phyloP scores from a whole-genome alignment of 1,140 invertebrate genomes.

The Drosophila malerkotliana region DNA sequence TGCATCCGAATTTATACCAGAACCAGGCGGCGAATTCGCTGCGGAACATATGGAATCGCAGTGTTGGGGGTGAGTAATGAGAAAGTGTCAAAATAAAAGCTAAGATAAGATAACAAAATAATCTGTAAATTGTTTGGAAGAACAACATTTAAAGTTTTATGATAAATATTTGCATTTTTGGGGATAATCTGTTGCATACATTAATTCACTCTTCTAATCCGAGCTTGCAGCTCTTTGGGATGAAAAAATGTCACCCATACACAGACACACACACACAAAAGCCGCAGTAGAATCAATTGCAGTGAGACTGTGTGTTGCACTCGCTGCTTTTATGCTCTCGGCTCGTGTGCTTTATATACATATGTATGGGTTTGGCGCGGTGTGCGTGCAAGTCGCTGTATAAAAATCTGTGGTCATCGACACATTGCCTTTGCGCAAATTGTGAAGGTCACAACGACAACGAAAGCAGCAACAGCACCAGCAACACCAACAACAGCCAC shows the following conservation, averaged over 20 bases:
- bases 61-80: conserved; percentile 82
- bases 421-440: conserved; percentile 84
- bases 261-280: conserved; percentile 12
- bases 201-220: conserved; percentile 46
- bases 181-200: conserved; percentile 41
- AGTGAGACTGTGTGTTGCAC: conserved; percentile 73
- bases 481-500: conserved; percentile 38
- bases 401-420: conserved; percentile 84
- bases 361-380: conserved; percentile 19
- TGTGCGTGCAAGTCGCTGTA: conserved; percentile 62
- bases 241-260: conserved; percentile 44
- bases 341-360: conserved; percentile 18
- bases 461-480: conserved; percentile 48
- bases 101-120: neutral
- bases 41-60: conserved; percentile 83
- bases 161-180: neutral
- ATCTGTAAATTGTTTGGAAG: neutral
- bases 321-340: conserved; percentile 68
- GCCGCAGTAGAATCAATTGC: conserved; percentile 67
- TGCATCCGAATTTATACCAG: conserved; percentile 84
- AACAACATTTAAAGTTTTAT: too few relatives aligned
- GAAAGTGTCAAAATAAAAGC: neutral
- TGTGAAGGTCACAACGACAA: conserved; percentile 84
- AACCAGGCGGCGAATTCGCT: conserved; percentile 81
- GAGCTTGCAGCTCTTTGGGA: conserved; percentile 12